Evolutionary conservation across 2,888 invertebrate genomes (phyloP), one percentile per base, ranked within the genome.

Genomic region (Micoletzkya japonica): DNA sequence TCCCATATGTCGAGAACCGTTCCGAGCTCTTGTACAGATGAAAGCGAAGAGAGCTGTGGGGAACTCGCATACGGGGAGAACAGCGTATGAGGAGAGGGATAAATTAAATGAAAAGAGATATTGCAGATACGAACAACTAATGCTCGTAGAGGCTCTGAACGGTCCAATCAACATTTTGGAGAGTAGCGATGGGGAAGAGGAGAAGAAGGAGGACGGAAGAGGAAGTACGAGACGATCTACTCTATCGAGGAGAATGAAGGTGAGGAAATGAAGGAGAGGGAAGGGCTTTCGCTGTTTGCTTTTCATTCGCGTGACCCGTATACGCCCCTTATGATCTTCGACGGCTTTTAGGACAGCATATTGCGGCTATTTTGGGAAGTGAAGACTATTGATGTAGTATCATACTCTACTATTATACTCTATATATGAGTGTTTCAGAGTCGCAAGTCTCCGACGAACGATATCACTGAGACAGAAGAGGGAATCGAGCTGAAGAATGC

Each of bases 1-100:
- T 83, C 98, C 98, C 7, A 98, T 98, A 79, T 98, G 98, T 86
- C 90, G 98, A 74, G 94, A 96, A n/a, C 97, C 97, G 14, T 98
- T 98, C 88, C 89, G 97, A 75, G 98, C 98, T 0, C 89, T 99
- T 64, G 89, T 99, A 71, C 96, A 97, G 88, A 93, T 98, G 66
- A 90, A 94, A 74, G 95, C 97, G 32, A 90, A 97, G 80, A 93
- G 94, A 49, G 60, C 63, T 17, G 61, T 63, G 20, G 24, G 56
- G 10, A 37, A 14, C 30, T 37, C 34, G n/a, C 34, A 72, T 70
- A 39, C 58, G 76, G 60, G 76, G 72, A 49, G 74, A 74, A 20
- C 70, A 71, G 32, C 70, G 74, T 72, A 75, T 73, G 70, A 73
- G 73, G 73, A 73, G 44, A 6, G 49, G 4, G n/a, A 26, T 20